These are phyloP conservation scores for Alexandromys fortis DNA, from an alignment of 2,113 vertebrate genomes.

Conservation along the genomic window DNA sequence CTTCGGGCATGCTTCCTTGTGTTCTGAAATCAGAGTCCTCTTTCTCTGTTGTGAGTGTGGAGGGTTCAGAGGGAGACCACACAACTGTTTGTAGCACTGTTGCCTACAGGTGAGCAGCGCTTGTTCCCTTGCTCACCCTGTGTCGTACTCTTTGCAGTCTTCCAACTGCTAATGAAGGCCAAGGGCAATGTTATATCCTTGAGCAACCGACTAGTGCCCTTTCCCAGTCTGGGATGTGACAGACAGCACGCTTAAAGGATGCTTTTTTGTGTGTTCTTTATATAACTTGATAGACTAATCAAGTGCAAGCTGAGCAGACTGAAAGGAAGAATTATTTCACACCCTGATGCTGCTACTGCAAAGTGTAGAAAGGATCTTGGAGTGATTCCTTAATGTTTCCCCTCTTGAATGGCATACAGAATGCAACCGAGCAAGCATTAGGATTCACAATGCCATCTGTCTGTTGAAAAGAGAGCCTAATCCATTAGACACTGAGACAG, in stretches of 20 bases:
- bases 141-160: constrained; percentile 46
- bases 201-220: constrained; percentile 42
- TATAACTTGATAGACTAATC: constrained; percentile 59
- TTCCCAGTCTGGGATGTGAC: constrained; percentile 57
- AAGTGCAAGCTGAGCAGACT: constrained; percentile 42
- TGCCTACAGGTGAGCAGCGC: constrained; percentile 56
- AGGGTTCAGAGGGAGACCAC: constrained; percentile 14
- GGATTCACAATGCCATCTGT: constrained; percentile 49
- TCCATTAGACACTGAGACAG: not conserved
- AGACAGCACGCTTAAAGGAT: constrained; percentile 42
- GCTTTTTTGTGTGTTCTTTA: constrained; percentile 50
- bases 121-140: constrained; percentile 44
- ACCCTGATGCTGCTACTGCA: constrained; percentile 9
- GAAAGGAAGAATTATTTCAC: constrained; percentile 61
- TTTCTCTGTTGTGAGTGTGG: not conserved
- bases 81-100: constrained; percentile 16
- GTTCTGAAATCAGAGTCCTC: constrained; percentile 18
- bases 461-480: constrained; percentile 45
- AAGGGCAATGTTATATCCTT: constrained; percentile 58
- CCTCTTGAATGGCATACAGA: constrained; percentile 37
- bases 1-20: not conserved
- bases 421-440: constrained; percentile 21
- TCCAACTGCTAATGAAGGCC: constrained; percentile 71
- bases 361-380: constrained; percentile 30
- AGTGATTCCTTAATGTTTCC: constrained; percentile 30